These are phyloP conservation scores for Lophius piscatorius DNA, from an alignment of 2,113 vertebrate species.

Conservation along the genomic window DNA sequence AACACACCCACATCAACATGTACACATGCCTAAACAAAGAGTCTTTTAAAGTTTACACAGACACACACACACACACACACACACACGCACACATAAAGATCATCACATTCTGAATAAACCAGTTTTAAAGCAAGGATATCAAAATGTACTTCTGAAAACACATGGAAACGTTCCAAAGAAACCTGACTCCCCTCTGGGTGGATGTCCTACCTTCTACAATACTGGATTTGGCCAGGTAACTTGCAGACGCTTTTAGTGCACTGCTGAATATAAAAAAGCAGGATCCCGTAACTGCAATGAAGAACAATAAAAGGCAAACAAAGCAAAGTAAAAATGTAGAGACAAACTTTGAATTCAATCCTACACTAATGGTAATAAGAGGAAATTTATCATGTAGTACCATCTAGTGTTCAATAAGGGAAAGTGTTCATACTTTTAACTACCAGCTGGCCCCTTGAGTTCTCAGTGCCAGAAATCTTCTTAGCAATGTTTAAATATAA, in stretches of 20 bases:
- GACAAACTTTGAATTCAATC: conserved; percentile 29
- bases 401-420: conserved; percentile 69
- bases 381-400: conserved; percentile 53
- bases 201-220: conserved; percentile 94
- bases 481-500: neutral
- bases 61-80: conserved; percentile 70
- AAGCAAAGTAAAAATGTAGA: neutral
- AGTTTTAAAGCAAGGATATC: conserved; percentile 20
- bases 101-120: conserved; percentile 53
- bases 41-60: conserved; percentile 74
- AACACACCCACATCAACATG: conserved; percentile 30
- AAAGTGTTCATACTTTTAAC: neutral
- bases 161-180: conserved; percentile 11
- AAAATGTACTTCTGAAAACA: conserved; percentile 15
- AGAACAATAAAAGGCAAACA: neutral
- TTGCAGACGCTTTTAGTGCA: conserved; percentile 93
- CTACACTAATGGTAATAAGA: conserved; percentile 26
- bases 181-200: conserved; percentile 64
- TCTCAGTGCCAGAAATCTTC: too few species aligned
- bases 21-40: conserved; percentile 57
- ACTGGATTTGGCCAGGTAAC: conserved; percentile 96
- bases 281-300: conserved; percentile 92
- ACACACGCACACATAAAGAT: conserved; percentile 67
- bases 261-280: conserved; percentile 99
- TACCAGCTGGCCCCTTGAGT: too few species aligned